Conservation (phyloP, 2,113 vertebrate genomes). For the Hystrix cristata region DNA sequence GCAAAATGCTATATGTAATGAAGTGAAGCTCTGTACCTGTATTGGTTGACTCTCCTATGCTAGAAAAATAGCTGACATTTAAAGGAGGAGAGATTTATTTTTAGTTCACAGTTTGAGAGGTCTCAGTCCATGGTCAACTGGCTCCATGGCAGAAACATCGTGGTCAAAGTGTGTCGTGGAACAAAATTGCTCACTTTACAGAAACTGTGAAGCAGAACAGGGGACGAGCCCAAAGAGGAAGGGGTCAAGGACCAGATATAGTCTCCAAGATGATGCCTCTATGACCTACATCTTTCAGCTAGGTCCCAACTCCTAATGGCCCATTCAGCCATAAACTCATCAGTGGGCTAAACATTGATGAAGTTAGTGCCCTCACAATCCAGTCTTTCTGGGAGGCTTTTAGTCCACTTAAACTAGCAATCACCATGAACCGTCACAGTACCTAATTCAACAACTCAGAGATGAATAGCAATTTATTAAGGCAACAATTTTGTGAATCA, state of each 20-base stretch:
- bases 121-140: background rate
- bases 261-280: background rate
- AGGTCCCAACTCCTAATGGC: background rate
- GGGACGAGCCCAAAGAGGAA: background rate
- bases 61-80: background rate
- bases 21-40: background rate
- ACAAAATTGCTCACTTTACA: background rate
- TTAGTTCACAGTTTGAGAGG: background rate
- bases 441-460: background rate
- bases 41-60: background rate
- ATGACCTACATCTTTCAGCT: background rate
- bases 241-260: background rate
- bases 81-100: background rate
- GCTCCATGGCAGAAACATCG: background rate
- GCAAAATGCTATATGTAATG: background rate
- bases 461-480: background rate
- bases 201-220: background rate
- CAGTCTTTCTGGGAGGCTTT: background rate
- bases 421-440: background rate
- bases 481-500: conserved; percentile 13
- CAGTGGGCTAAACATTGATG: background rate
- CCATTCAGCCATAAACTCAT: background rate
- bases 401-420: background rate
- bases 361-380: background rate
- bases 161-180: background rate